Evolutionary conservation across 2,888 invertebrate genomes (phyloP).

Genomic region (Dryococelus australis): DNA sequence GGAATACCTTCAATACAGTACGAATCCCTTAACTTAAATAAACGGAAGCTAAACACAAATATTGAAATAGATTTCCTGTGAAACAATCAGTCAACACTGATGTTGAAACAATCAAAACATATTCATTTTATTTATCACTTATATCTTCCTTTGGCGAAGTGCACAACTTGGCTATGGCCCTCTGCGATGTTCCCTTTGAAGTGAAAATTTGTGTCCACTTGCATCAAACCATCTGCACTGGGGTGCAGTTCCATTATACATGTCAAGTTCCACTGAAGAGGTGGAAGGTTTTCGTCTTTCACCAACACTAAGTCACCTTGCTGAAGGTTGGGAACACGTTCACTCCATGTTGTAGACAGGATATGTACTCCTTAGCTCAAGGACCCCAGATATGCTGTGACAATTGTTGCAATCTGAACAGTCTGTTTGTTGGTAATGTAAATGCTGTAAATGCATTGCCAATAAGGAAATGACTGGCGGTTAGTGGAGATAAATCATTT

Average conservation of each 20-base stretch:
- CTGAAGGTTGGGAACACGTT: conserved; percentile 43
- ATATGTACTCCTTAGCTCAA: conserved; percentile 50
- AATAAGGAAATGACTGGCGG: neutral
- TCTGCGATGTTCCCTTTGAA: conserved; percentile 4
- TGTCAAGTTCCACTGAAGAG: conserved; percentile 51
- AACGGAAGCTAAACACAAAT: no score
- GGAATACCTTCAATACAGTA: no score
- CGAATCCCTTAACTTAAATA: no score
- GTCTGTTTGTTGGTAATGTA: neutral
- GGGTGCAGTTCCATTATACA: conserved; percentile 49
- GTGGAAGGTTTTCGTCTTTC: conserved; percentile 51
- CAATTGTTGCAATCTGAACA: conserved; percentile 47
- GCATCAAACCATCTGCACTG: conserved; percentile 49
- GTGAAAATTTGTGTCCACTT: conserved; percentile 51
- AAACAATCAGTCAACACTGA: no score
- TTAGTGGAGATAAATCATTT: neutral
- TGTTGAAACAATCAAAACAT: no score
- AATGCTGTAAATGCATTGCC: neutral
- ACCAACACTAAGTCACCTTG: conserved; percentile 51
- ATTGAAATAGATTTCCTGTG: no score
- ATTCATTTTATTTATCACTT: no score
- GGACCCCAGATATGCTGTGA: conserved; percentile 47
- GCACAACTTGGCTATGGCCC: neutral
- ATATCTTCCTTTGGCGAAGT: neutral
- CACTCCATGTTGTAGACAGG: conserved; percentile 48